Evolutionary conservation across 1,140 invertebrate species (phyloP).

Genomic region (Planococcus citri): DNA sequence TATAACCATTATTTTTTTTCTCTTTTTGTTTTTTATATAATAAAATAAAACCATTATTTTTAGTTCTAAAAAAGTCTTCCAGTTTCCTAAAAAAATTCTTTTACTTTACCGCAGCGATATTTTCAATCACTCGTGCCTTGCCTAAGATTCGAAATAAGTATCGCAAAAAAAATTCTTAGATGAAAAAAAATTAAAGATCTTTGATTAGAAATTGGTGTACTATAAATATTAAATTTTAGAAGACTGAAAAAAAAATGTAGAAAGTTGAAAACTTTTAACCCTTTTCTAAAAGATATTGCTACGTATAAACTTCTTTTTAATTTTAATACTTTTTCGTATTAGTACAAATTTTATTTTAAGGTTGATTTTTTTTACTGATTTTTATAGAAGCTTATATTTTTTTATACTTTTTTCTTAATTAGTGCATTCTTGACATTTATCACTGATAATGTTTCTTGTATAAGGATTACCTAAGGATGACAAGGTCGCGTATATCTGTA

Average conservation of each 20-base stretch:
- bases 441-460: background rate
- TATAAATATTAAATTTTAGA: background rate
- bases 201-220: background rate
- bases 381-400: background rate
- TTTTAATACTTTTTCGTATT: slow-evolving; percentile 8
- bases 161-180: background rate
- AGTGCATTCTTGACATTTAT: background rate
- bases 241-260: background rate
- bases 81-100: background rate
- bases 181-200: background rate
- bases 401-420: slow-evolving; percentile 8
- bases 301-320: slow-evolving; percentile 8
- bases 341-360: slow-evolving; percentile 8
- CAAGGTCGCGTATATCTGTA: background rate
- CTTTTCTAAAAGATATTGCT: background rate
- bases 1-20: background rate
- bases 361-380: background rate
- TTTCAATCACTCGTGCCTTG: background rate
- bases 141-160: background rate
- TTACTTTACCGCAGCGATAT: background rate
- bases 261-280: background rate
- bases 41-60: background rate
- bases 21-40: background rate
- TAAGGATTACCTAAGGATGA: background rate
- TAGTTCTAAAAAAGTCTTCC: background rate